Evolutionary conservation across 1,140 invertebrate species (phyloP), one percentile per base, ranked within the genome.

Genomic region (Samia ricini): DNA sequence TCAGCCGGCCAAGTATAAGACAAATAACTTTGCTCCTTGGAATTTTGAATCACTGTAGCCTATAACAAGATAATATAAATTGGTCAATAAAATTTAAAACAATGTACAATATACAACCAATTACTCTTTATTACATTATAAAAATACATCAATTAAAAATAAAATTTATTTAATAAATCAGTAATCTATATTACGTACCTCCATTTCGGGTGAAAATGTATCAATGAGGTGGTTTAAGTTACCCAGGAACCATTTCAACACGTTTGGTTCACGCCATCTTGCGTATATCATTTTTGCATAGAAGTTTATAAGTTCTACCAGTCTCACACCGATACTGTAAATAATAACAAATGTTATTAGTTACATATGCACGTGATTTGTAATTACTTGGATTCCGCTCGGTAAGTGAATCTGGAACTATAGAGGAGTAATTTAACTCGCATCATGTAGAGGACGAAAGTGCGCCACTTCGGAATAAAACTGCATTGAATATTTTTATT

Each of bases 191-290:
- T 26, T 26, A 26, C 33, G 4, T 42, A 42, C 33, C 33, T 42
- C 33, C 33, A 42, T 42, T 42, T 42, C 33, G 3, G 33, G 33
- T 42, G 33, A 42, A 15, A 42, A 42, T 20, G 56, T 55, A 7
- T 67, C 48, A 10, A 64, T 26, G 7, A 79, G 22, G 21, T 73
- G 67, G 0, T 22, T 58, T 1, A 66, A 71, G 24, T 76, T 79
- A 3, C 54, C 55, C 2, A 70, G 22, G 4, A 84, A 56, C 81
- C 81, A 84, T 10, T 69, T 55, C 51, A 72, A 49, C 7, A 80
- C 77, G 0, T 42, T 21, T 0, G 64, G 68, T 57, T 79, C 72
- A 4, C 66, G 60, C 74, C 77, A 84, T 8, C 71, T 70, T 1
- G 64, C 33, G 24, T 63, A 68, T 2, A 67, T 64, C 36, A 81